Evolutionary conservation across 2,113 vertebrate genomes (phyloP).

Genomic region (Podiceps cristatus): DNA sequence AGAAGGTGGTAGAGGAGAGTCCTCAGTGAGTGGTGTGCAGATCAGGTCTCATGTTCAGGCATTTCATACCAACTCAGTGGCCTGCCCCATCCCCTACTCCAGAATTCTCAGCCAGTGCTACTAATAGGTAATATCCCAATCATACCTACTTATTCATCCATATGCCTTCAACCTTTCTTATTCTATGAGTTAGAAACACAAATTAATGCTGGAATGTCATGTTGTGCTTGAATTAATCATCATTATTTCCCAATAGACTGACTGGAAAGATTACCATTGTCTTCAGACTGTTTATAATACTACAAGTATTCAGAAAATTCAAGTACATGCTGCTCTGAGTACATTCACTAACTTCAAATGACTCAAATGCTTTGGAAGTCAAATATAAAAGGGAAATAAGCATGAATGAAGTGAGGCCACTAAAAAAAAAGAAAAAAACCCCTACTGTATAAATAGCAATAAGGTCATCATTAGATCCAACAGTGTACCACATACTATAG

Average conservation of each 20-base stretch:
- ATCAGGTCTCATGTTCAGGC: background rate
- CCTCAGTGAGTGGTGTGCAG: background rate
- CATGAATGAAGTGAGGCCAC: background rate
- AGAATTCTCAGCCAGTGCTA: background rate
- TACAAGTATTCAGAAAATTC: background rate
- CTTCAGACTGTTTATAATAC: background rate
- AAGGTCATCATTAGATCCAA: background rate
- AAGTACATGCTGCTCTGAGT: background rate
- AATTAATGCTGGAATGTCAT: background rate
- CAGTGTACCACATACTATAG: background rate
- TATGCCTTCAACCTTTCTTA: background rate
- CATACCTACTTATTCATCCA: background rate
- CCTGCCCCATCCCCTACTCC: background rate
- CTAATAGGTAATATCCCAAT: background rate
- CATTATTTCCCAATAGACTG: background rate
- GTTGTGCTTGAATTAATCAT: background rate
- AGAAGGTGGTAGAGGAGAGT: background rate
- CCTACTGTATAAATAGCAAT: background rate
- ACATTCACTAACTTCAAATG: background rate
- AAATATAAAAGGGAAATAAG: background rate
- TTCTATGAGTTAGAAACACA: background rate
- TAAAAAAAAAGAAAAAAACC: background rate
- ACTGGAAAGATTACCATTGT: background rate
- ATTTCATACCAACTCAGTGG: background rate
- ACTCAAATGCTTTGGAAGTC: background rate